These are phyloP conservation scores for Heliothis subflexa DNA, from an alignment of 1,140 invertebrate species.

Conservation along the genomic window DNA sequence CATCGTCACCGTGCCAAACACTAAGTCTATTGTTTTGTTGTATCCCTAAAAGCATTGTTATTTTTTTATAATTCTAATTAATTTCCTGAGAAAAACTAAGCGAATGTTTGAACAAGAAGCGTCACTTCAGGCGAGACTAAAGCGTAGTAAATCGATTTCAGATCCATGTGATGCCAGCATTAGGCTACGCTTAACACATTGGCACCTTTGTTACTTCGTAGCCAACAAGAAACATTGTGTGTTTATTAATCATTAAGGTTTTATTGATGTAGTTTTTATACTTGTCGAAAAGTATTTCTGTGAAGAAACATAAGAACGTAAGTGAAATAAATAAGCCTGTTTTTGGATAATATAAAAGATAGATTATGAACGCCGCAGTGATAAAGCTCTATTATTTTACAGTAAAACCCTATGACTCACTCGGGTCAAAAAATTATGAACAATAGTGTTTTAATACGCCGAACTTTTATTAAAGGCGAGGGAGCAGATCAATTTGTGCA, in stretches of 20 bases:
- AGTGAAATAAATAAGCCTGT: background rate
- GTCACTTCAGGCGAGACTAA: constrained; percentile 49
- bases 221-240: constrained; percentile 30
- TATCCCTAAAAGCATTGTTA: background rate
- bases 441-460: background rate
- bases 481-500: background rate
- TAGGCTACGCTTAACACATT: constrained; percentile 39
- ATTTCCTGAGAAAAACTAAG: constrained; percentile 28
- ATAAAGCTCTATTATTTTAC: background rate
- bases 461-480: constrained; percentile 19
- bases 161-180: constrained; percentile 15
- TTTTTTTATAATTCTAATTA: constrained; percentile 34
- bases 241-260: constrained; percentile 6
- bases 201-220: constrained; percentile 33
- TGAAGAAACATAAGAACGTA: background rate
- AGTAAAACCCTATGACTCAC: constrained; percentile 5
- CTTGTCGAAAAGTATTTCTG: background rate
- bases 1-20: background rate
- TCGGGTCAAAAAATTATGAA: background rate
- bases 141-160: constrained; percentile 51
- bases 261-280: no score
- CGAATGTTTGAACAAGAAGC: constrained; percentile 38
- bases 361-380: background rate
- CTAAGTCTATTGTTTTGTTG: background rate
- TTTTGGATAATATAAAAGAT: background rate